Evolutionary conservation across 1,140 invertebrate species (phyloP).

Genomic region (Sitodiplosis mosellana): DNA sequence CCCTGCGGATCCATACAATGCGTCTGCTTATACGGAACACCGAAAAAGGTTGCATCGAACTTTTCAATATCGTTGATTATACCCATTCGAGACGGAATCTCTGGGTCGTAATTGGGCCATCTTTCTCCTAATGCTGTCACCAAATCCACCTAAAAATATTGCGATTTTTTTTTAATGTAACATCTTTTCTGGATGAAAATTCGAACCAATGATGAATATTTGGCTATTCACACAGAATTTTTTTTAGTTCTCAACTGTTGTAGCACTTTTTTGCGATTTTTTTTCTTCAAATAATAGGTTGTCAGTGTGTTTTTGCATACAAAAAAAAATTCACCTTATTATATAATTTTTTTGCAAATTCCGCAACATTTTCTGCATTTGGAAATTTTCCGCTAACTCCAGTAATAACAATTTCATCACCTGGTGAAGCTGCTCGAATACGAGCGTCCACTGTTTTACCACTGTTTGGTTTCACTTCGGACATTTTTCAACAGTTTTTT

Average conservation of each 20-base stretch:
- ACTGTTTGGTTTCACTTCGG: no score
- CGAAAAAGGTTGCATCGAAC: conserved; percentile 72
- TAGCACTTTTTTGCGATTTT: no score
- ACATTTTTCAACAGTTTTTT: no score
- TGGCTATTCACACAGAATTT: no score
- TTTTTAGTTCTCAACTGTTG: no score
- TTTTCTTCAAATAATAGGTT: no score
- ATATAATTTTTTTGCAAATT: conserved; percentile 64
- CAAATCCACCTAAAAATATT: conserved; percentile 5
- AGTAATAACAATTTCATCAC: conserved; percentile 64
- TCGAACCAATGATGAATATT: no score
- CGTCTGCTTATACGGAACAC: conserved; percentile 33
- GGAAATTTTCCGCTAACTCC: conserved; percentile 72
- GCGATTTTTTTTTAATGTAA: no score
- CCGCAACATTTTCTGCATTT: conserved; percentile 56
- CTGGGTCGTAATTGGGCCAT: not conserved
- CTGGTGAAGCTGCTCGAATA: conserved; percentile 19
- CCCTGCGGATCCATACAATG: conserved; percentile 31
- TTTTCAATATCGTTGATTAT: conserved; percentile 62
- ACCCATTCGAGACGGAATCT: conserved; percentile 38
- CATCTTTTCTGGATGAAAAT: no score
- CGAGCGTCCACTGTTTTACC: no score
- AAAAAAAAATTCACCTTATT: conserved; percentile 42
- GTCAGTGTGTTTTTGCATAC: no score
- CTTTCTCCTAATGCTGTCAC: not conserved